Evolutionary conservation across 2,797 vertebrate species (phyloP).

Genomic region (Chloroceryle inda): DNA sequence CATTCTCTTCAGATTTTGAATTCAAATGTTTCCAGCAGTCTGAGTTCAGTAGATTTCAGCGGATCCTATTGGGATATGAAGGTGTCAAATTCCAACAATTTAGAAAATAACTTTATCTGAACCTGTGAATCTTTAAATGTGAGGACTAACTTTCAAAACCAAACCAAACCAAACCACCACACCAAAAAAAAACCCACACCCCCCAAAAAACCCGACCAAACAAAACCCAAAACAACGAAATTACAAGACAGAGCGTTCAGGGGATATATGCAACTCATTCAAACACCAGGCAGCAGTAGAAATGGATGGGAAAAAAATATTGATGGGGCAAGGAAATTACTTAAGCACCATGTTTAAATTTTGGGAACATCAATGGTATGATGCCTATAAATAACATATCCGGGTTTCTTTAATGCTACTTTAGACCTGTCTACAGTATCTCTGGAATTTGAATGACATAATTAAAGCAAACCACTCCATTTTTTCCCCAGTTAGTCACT

Average conservation of each 20-base stretch:
- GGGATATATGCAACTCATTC: neutral
- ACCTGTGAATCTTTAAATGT: neutral
- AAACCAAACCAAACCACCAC: too few relatives aligned
- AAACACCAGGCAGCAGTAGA: neutral
- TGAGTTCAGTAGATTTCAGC: neutral
- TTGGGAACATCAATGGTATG: neutral
- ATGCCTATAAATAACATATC: neutral
- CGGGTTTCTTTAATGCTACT: neutral
- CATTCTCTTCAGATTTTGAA: neutral
- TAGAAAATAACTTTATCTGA: neutral
- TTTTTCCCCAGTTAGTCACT: neutral
- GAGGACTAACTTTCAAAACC: neutral
- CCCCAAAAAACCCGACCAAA: too few relatives aligned
- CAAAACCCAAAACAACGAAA: neutral
- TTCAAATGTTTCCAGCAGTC: neutral
- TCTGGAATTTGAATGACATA: neutral
- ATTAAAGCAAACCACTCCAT: neutral
- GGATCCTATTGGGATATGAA: neutral
- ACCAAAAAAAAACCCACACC: too few relatives aligned
- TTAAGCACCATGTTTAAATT: neutral
- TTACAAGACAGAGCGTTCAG: neutral
- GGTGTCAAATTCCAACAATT: neutral
- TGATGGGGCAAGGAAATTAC: neutral
- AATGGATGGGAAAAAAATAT: neutral
- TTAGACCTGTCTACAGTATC: neutral